phyloP scores from a whole-genome alignment of 2,797 vertebrate species.

The Liparis tanakae region DNA sequence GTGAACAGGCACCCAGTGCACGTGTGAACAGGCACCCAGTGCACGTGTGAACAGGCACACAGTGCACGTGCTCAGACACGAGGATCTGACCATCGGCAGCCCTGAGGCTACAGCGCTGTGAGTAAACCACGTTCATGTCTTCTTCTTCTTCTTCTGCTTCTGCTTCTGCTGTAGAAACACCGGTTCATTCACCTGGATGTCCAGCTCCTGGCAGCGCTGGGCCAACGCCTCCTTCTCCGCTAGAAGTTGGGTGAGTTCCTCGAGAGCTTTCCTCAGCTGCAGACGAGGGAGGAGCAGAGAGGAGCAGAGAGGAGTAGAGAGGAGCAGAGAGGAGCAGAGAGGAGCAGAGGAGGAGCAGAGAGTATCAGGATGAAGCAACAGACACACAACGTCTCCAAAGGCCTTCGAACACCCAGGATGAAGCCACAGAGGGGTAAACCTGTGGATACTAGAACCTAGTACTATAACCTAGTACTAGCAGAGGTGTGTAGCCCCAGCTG shows the following conservation, averaged over 20 bases:
- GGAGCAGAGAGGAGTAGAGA: conserved; percentile 2
- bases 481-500: too few relatives aligned
- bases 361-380: too few relatives aligned
- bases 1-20: too few relatives aligned
- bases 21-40: too few relatives aligned
- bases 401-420: neutral
- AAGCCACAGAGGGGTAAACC: too few relatives aligned
- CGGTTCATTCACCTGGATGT: conserved; percentile 87
- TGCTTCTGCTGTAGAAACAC: neutral
- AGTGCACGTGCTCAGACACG: conserved; percentile 11
- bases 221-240: conserved; percentile 92
- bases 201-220: conserved; percentile 94
- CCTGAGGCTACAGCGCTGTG: neutral
- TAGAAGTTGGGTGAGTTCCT: conserved; percentile 88
- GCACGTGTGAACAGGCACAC: conserved; percentile 20
- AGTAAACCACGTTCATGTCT: neutral
- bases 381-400: neutral
- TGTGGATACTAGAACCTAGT: too few relatives aligned
- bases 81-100: conserved; percentile 17
- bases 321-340: neutral
- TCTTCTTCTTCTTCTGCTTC: neutral
- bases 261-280: conserved; percentile 91
- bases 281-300: conserved; percentile 26
- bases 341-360: conserved; percentile 3
- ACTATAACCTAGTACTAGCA: too few relatives aligned